Evolutionary conservation across 2,113 vertebrate genomes (phyloP).

Genomic region (Eclectus roratus): DNA sequence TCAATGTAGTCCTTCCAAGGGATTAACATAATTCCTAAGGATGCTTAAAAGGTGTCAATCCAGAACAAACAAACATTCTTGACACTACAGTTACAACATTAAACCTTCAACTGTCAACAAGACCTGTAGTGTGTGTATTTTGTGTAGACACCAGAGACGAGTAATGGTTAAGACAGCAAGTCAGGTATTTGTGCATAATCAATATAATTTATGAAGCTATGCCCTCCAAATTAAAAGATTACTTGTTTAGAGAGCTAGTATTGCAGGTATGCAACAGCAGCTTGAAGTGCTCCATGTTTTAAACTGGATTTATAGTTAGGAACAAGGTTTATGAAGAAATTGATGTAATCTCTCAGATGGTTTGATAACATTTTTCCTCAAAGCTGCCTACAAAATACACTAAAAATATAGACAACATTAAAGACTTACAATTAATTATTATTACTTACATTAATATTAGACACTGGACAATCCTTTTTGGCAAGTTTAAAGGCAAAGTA

Average conservation of each 20-base stretch:
- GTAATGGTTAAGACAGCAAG: not conserved
- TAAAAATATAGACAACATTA: fast-evolving
- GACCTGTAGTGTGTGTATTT: not conserved
- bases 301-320: not conserved
- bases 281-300: fast-evolving
- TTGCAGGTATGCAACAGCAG: fast-evolving
- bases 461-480: constrained; percentile 91
- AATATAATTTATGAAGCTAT: fast-evolving
- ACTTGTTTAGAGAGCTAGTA: not conserved
- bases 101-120: not conserved
- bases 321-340: fast-evolving
- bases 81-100: not conserved
- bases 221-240: not conserved
- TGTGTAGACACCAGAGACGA: not conserved
- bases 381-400: not conserved
- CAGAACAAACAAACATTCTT: not conserved
- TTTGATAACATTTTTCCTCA: not conserved
- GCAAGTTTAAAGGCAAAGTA: constrained; percentile 94
- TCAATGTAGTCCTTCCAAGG: not conserved
- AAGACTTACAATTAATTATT: not conserved
- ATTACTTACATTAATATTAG: constrained; percentile 92
- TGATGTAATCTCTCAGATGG: fast-evolving
- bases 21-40: not conserved
- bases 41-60: not conserved
- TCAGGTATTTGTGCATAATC: not conserved